Percentiles rank a stretch among this genome's conserved stretches.
Conservation (phyloP, 2,888 invertebrate species). For the Acleris cristana region DNA sequence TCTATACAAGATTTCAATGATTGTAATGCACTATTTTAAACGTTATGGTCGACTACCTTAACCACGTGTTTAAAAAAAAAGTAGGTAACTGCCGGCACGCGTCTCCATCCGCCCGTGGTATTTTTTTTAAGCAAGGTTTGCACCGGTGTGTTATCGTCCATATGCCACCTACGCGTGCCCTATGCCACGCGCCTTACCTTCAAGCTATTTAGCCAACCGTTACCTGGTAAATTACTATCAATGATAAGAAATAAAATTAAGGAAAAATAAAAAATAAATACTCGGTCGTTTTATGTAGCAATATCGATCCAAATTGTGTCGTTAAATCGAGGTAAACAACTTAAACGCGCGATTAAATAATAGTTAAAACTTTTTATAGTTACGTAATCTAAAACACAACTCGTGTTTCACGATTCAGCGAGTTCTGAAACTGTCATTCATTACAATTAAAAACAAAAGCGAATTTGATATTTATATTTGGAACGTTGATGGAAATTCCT, state of each 20-base stretch:
- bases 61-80: constrained; percentile 45
- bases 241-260: constrained; percentile 12
- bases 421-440: background rate
- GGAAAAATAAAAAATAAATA: constrained; percentile 18
- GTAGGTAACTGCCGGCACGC: constrained; percentile 63
- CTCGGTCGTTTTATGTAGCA: constrained; percentile 16
- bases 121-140: constrained; percentile 53
- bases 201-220: constrained; percentile 54
- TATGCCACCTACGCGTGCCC: constrained; percentile 77
- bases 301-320: constrained; percentile 45
- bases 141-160: constrained; percentile 61
- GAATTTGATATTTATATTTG: constrained; percentile 19
- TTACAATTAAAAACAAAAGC: constrained; percentile 2
- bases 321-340: constrained; percentile 46
- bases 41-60: constrained; percentile 31
- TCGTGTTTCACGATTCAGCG: background rate
- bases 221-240: constrained; percentile 35
- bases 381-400: constrained; percentile 17
- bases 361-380: constrained; percentile 3
- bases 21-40: background rate
- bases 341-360: constrained; percentile 30
- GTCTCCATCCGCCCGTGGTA: constrained; percentile 47
- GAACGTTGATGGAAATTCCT: constrained; percentile 11
- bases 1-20: background rate
- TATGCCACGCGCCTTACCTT: constrained; percentile 38